Base-by-base conservation (phyloP, 2,113 vertebrate species). In the Alosa alosa region DNA sequence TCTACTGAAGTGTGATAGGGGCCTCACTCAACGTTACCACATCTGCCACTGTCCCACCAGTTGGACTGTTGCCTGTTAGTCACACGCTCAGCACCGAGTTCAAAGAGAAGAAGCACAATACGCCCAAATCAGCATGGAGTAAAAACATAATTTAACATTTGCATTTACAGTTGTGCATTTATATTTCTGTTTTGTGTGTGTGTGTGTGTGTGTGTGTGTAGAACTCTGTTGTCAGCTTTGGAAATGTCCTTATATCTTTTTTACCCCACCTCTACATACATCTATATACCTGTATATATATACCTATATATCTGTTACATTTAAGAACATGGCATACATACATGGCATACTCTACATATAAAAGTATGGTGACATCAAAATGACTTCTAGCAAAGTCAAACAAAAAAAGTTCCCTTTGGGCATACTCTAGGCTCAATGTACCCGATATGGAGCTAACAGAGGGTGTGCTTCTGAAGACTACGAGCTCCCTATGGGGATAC, bases 1-100 rank as follows among this genome's bases (percentile, higher is more conserved):
- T 88, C 81, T 75, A 15, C 75, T 84, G 50, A 78, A 75, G 39
- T 20, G 50, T 78, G 81, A 87, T 81, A 81, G 83, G 49, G 50
- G 60, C 68, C 15, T 20, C 49, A 41, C 22, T 81, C 57, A 88
- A 83, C 55, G 13, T 78, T 7, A 84, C 68, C 36, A 81, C 57
- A 57, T 39, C 84, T 84, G 72, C 60, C 41, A 60, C 52, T 64
- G 17, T 86, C 83, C 82, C 82, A 81, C 47, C 13, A 22, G 49
- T 31, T 84, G 82, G 57, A 81, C 72, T 18, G 9, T 2, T 25
- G 47, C 25, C 64, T 68, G 64, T 25, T 31, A 64, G 44, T 72
- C 57, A 86, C 39, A 60, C 81, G 75, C 84, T 85, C 50, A 81
- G 81, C 18, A 6, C 64, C 11, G 72, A 78, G 25, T 39, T 25